phyloP scores from a whole-genome alignment of 1,140 invertebrate genomes.

The Maniola jurtina region DNA sequence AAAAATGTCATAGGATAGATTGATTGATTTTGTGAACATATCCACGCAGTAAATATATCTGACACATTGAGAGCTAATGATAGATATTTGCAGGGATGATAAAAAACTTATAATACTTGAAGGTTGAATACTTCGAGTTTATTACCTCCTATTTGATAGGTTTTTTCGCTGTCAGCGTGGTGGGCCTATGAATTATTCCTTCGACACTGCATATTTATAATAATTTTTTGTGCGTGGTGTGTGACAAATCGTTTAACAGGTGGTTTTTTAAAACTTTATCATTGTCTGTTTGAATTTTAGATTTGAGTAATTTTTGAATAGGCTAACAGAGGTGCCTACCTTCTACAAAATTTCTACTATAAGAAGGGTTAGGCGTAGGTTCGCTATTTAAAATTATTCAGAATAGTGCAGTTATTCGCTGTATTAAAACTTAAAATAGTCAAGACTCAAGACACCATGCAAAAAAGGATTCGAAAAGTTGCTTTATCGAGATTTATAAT shows the following conservation, averaged over 20 bases:
- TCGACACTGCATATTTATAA: conserved; percentile 10
- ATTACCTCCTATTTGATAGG: neutral
- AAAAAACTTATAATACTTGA: conserved; percentile 11
- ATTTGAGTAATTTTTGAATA: no score
- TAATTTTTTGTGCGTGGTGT: conserved; percentile 10
- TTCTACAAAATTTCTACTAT: no score
- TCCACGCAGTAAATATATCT: conserved; percentile 16
- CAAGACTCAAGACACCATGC: no score
- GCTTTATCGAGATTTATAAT: no score
- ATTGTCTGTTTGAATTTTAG: neutral
- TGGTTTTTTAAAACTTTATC: neutral
- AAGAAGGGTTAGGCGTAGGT: no score
- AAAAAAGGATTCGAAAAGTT: no score
- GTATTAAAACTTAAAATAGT: no score
- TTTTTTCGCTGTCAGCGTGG: conserved; percentile 2
- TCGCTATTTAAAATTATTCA: no score
- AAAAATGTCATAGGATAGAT: neutral
- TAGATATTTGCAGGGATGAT: conserved; percentile 8
- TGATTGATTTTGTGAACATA: conserved; percentile 20
- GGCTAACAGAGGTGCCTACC: no score
- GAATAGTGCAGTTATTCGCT: no score
- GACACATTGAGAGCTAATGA: conserved; percentile 17
- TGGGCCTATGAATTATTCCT: conserved; percentile 20
- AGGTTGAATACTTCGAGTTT: neutral
- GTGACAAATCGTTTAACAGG: conserved; percentile 14